These are phyloP conservation scores for Rotaria magnacalcarata DNA, from an alignment of 2,888 invertebrate species.

Conservation along the genomic window DNA sequence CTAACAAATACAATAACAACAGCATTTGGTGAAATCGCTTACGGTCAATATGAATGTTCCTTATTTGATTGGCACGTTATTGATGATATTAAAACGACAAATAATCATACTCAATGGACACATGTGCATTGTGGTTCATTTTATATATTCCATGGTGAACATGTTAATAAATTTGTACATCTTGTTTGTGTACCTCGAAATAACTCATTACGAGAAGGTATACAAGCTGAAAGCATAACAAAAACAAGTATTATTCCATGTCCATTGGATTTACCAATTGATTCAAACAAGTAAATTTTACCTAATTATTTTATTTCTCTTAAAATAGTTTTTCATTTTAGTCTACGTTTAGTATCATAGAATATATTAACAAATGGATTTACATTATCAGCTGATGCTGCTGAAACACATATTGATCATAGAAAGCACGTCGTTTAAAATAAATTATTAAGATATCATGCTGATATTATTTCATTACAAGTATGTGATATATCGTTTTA, in stretches of 20 bases:
- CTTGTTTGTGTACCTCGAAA: not conserved
- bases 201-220: not conserved
- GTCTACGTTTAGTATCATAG: constrained; percentile 41
- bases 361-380: constrained; percentile 44
- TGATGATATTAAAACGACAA: not conserved
- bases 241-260: constrained; percentile 7
- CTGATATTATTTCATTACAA: constrained; percentile 42
- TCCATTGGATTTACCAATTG: not conserved
- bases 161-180: constrained; percentile 3
- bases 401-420: constrained; percentile 33
- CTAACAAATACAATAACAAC: not conserved
- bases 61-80: not conserved
- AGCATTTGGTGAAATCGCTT: not conserved
- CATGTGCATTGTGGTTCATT: not conserved
- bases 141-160: not conserved
- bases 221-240: not conserved
- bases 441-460: constrained; percentile 43
- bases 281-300: not conserved
- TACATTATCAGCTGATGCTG: constrained; percentile 37
- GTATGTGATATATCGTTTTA: constrained; percentile 43
- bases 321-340: not conserved
- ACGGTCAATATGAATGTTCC: not conserved
- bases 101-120: not conserved
- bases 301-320: not conserved
- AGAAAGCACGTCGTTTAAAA: constrained; percentile 33